These are phyloP conservation scores for Stylophora pistillata DNA, from an alignment of 64 coral and sea anemone species.

Conservation along the genomic window DNA sequence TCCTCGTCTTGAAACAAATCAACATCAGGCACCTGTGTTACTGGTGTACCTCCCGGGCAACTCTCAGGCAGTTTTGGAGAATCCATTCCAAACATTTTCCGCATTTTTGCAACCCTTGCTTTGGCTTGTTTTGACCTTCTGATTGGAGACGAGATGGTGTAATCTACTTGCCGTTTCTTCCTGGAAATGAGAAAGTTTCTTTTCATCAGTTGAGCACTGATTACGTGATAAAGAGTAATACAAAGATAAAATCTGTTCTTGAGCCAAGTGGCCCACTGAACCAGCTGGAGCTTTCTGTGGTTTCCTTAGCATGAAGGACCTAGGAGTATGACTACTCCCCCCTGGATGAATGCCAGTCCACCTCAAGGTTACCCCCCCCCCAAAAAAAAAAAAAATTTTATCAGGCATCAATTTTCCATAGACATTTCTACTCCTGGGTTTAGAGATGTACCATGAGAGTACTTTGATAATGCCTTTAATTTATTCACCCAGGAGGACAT, in stretches of 20 bases:
- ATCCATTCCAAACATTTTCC: slow-evolving; percentile 84
- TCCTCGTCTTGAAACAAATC: slow-evolving; percentile 72
- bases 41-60: slow-evolving; percentile 4
- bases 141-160: slow-evolving; percentile 23
- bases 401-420: too few relatives aligned
- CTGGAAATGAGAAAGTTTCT: slow-evolving; percentile 22
- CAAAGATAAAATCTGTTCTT: too few relatives aligned
- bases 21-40: slow-evolving; percentile 25
- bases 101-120: slow-evolving; percentile 94
- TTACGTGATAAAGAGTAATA: too few relatives aligned
- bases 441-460: background rate
- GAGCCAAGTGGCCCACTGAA: background rate
- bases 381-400: too few relatives aligned
- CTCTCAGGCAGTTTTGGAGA: slow-evolving; percentile 45
- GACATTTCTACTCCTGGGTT: too few relatives aligned
- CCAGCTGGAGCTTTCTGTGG: background rate
- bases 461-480: too few relatives aligned
- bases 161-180: slow-evolving; percentile 23
- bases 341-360: background rate
- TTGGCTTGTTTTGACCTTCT: slow-evolving; percentile 79
- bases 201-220: background rate
- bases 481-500: too few relatives aligned
- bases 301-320: background rate
- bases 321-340: background rate
- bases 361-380: too few relatives aligned